These are phyloP conservation scores for Erinaceus europaeus DNA, from an alignment of 2,113 vertebrate genomes.

Conservation along the genomic window DNA sequence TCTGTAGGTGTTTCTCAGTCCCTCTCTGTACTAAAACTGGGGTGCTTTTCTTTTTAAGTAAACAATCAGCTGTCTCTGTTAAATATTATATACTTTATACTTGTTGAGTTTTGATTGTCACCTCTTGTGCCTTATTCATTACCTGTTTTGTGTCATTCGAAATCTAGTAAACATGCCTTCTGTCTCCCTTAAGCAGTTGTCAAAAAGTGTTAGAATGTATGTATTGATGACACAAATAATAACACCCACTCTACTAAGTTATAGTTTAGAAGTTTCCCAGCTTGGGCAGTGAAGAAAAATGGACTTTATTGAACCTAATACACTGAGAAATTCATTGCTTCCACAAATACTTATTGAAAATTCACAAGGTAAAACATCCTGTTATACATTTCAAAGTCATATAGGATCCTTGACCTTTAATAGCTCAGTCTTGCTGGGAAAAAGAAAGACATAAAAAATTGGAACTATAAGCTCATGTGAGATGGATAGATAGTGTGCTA, in stretches of 20 bases:
- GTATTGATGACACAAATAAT: conserved; percentile 21
- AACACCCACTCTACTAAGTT: conserved; percentile 24
- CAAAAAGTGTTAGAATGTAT: conserved; percentile 51
- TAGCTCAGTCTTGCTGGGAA: neutral
- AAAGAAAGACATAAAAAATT: neutral
- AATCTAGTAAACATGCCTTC: conserved; percentile 57
- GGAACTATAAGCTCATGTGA: neutral
- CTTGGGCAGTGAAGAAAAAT: conserved; percentile 9
- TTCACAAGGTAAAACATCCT: neutral
- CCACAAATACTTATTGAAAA: conserved; percentile 31
- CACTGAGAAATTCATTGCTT: neutral
- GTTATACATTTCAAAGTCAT: neutral
- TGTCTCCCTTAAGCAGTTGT: conserved; percentile 59
- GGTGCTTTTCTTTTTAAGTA: neutral
- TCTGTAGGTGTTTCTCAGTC: too few species aligned
- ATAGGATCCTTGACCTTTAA: conserved; percentile 34
- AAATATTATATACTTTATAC: conserved; percentile 37
- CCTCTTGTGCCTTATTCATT: conserved; percentile 62
- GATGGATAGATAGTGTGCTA: neutral
- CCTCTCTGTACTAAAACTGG: neutral
- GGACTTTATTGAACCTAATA: conserved; percentile 41
- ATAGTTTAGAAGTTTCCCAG: neutral
- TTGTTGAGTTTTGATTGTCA: conserved; percentile 43
- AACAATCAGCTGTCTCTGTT: conserved; percentile 20
- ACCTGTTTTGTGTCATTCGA: conserved; percentile 43